phyloP scores from a whole-genome alignment of 35 echinoderm and acorn worm species.

The Apostichopus parvimensis region DNA sequence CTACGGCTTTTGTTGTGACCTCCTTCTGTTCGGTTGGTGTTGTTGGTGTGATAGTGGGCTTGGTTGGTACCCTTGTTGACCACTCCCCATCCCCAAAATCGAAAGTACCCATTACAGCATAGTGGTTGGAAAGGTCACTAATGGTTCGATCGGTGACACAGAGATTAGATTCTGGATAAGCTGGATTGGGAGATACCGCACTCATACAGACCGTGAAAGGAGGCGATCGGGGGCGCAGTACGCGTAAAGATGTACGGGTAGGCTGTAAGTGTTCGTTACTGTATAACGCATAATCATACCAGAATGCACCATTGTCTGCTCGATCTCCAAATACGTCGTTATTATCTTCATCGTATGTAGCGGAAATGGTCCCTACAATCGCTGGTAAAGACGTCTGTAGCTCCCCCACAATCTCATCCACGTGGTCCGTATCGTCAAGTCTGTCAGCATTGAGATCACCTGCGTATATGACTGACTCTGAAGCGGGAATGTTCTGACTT shows the following conservation, averaged over 20 bases:
- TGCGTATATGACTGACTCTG: constrained; percentile 68
- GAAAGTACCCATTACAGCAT: constrained; percentile 58
- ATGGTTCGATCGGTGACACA: constrained; percentile 46
- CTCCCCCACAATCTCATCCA: constrained; percentile 42
- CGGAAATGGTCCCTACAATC: constrained; percentile 56
- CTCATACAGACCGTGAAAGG: constrained; percentile 55
- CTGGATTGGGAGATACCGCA: constrained; percentile 23
- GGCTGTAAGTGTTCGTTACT: constrained; percentile 71
- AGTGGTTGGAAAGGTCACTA: constrained; percentile 66
- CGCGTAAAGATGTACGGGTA: constrained; percentile 13
- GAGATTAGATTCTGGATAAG: constrained; percentile 41
- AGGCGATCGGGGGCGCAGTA: constrained; percentile 46
- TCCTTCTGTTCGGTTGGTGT: not conserved
- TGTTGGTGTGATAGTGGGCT: not conserved
- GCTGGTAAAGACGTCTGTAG: constrained; percentile 42
- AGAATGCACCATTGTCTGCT: not conserved
- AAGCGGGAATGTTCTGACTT: constrained; percentile 36
- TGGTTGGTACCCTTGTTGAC: not conserved
- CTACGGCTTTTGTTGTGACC: not conserved
- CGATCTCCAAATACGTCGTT: constrained; percentile 63
- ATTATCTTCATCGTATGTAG: constrained; percentile 62
- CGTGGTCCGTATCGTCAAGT: constrained; percentile 43
- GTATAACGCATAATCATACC: constrained; percentile 79
- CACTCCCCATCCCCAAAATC: constrained; percentile 9
- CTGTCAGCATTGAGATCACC: constrained; percentile 75